These are phyloP conservation scores for Himalopsyche anomala DNA, from an alignment of 2,888 invertebrate genomes.

Conservation along the genomic window DNA sequence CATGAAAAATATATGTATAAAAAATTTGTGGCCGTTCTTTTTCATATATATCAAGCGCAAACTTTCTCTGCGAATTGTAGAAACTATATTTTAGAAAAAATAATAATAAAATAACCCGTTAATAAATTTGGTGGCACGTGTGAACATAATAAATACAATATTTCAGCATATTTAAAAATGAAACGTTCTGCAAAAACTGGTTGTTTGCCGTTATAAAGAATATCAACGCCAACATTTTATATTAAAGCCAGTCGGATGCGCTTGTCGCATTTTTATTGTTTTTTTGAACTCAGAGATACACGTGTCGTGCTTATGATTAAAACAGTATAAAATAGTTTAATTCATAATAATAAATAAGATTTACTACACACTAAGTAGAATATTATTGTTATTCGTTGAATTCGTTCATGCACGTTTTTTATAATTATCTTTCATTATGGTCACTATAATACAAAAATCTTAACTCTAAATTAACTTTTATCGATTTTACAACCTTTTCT, in stretches of 20 bases:
- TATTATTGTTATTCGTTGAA: no score
- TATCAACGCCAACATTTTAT: background rate
- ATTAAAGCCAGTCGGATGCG: background rate
- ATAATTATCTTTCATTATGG: no score
- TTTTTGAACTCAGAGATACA: background rate
- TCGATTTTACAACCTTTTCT: no score
- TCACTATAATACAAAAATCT: no score
- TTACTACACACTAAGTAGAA: no score
- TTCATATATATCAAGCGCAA: no score
- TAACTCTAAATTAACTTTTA: no score
- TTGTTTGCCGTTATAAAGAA: background rate
- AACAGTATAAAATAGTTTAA: no score
- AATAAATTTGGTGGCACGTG: constrained; percentile 6
- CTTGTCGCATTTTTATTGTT: background rate
- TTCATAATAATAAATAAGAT: no score
- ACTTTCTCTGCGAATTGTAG: background rate
- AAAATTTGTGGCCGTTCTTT: no score
- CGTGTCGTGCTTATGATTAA: background rate
- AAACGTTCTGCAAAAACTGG: background rate
- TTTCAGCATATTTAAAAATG: background rate
- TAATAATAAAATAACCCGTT: background rate
- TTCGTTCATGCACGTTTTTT: no score
- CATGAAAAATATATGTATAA: no score
- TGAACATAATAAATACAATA: background rate
- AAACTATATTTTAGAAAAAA: background rate